Evolutionary conservation across 2,888 invertebrate genomes (phyloP), one percentile per base, ranked within the genome.

Genomic region (Cecidostiba fungosa): DNA sequence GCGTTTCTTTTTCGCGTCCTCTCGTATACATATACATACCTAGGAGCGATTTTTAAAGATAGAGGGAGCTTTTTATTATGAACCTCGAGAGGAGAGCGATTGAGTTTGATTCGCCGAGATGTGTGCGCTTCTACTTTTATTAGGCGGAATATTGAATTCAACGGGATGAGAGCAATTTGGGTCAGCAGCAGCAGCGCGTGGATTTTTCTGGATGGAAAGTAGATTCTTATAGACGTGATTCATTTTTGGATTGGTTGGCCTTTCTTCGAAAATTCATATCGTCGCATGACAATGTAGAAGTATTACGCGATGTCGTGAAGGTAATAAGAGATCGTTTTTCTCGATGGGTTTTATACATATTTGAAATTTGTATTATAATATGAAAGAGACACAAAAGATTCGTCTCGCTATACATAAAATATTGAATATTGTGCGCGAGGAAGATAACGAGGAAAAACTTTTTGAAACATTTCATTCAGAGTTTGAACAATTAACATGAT

Each of bases 401-500:
- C 10, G 2, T 12, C 10, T 10, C 43, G 43, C 43, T 43, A 1
- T 8, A 39, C 6, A 8, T 0, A 6, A 8, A 39, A 8, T 6
- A n/a, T 36, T 50, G 23, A 19, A 74, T 16, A 47, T 16, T 47
- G 47, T 1, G 16, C 47, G 19, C 19, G 50, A 1, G 50, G 50
- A 19, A 50, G 1, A 10, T 43, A 43, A 43, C 54, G 54, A n/a
- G 54, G 8, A 59, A 59, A 59, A 16, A 59, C 32, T 78, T 72
- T 47, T 69, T n/a, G n/a, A 43, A 29, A 43, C 77, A 77, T 77
- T 47, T 36, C 62, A 77, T 70, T 74, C 6, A 73, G 54, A 8
- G 70, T 85, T 54, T 47, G 26, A 26, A 4, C 14, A 72, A 81
- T 85, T 77, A 81, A 81, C 77, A 77, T 72, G 76, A 73, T 73